Evolutionary conservation across 1,140 invertebrate species (phyloP).

Genomic region (Conopomorpha cramerella): DNA sequence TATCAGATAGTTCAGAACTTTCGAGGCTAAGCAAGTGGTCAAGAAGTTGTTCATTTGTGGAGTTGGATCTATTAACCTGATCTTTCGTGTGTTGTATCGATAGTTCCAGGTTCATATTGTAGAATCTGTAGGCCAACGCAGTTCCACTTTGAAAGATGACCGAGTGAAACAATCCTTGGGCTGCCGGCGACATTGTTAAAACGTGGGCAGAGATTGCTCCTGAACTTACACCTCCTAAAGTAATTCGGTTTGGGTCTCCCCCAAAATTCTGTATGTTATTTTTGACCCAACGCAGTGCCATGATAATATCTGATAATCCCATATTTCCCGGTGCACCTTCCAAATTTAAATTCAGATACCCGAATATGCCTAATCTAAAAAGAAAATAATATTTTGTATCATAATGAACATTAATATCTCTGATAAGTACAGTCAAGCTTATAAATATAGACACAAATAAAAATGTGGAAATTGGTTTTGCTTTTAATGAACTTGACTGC

Average conservation of each 20-base stretch:
- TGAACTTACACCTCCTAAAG: not conserved
- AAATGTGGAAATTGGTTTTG: too few species aligned
- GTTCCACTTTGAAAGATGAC: slow-evolving; percentile 6
- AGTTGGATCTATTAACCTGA: slow-evolving; percentile 12
- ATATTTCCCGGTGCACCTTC: not conserved
- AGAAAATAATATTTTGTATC: too few species aligned
- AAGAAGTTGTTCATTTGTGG: slow-evolving; percentile 10
- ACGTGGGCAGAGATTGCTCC: slow-evolving; percentile 1
- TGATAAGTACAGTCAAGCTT: too few species aligned
- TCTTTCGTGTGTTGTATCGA: slow-evolving; percentile 7
- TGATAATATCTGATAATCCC: not conserved
- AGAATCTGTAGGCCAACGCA: slow-evolving; percentile 5
- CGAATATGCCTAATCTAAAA: not conserved
- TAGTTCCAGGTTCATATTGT: slow-evolving; percentile 9
- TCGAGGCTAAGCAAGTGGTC: not conserved
- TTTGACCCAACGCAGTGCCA: not conserved
- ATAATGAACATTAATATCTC: too few species aligned
- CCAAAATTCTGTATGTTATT: not conserved
- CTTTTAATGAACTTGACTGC: not conserved
- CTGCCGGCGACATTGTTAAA: not conserved
- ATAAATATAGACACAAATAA: too few species aligned
- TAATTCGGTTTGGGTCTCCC: not conserved
- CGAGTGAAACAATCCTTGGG: slow-evolving; percentile 2
- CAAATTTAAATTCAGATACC: not conserved
- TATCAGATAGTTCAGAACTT: slow-evolving; percentile 8